Evolutionary conservation across 2,113 vertebrate species (phyloP), one percentile per base, ranked within the genome.

Genomic region (Leucosticte australis): DNA sequence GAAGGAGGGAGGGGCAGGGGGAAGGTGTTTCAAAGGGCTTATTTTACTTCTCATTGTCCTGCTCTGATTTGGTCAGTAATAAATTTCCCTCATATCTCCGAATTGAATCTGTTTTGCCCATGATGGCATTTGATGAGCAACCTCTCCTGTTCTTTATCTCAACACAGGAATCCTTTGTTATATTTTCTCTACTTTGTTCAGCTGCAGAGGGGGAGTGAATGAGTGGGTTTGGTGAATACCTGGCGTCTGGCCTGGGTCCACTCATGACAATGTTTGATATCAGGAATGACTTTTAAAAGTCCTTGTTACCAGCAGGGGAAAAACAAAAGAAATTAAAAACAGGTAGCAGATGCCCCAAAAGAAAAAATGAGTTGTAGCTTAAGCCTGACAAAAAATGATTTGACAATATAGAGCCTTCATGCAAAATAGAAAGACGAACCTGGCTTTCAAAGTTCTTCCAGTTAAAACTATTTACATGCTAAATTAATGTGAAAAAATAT

Each of bases 291-390:
- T 5, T 65, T 76, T 56, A 46, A 67, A 81, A 69, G 15, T 65
- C 37, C 26, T 37, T 81, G 6, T 12, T 46, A 46, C 4, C 0
- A 2, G 23, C 22, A 55, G 17, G 9, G 6, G 11, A 44, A n/a
- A 28, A 63, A 5, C 1, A 30, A 68, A 62, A 50, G 2, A 56
- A 39, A 11, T 1, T 0, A 44, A 46, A 71, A 67, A 0, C 3
- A 75, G 6, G 8, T 26, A 60, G 30, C 12, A 90, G 30, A 44
- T 80, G 10, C 0, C 16, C 5, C 4, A 2, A 57, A 39, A 20
- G 7, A 62, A 74, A 68, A 55, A 35, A 16, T 0, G 10, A 23
- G 2, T n/a, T 53, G 4, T 11, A 68, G 4, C 19, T 24, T 24
- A 28, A 76, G 15, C 10, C 31, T 3, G 31, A 31, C 3, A 37